Evolutionary conservation across 2,888 invertebrate genomes (phyloP).

Genomic region (Cheilosia pagana): DNA sequence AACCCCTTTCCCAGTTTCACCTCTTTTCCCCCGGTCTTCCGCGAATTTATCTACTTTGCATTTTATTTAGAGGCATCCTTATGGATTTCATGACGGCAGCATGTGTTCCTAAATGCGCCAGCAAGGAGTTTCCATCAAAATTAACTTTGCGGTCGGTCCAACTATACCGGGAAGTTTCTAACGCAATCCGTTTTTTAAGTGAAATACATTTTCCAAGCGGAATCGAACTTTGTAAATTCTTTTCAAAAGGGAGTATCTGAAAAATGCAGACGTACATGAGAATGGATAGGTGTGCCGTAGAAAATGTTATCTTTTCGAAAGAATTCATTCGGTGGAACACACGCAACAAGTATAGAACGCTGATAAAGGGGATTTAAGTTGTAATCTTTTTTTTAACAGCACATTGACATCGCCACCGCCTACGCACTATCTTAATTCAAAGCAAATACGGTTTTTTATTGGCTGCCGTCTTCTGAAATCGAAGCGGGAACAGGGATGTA

Average conservation of each 20-base stretch:
- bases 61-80: slow-evolving; percentile 41
- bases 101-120: slow-evolving; percentile 37
- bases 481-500: not conserved
- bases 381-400: slow-evolving; percentile 27
- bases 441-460: slow-evolving; percentile 7
- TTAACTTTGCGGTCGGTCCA: slow-evolving; percentile 11
- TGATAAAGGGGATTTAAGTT: slow-evolving; percentile 36
- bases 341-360: slow-evolving; percentile 24
- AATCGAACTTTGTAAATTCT: no score
- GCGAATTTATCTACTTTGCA: slow-evolving; percentile 40
- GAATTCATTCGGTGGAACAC: not conserved
- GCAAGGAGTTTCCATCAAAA: slow-evolving; percentile 37
- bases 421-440: slow-evolving; percentile 3
- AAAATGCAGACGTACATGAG: not conserved
- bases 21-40: slow-evolving; percentile 11
- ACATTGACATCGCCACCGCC: not conserved
- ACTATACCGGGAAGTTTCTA: not conserved
- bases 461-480: not conserved
- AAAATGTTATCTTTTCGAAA: slow-evolving; percentile 40
- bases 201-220: no score
- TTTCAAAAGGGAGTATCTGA: not conserved
- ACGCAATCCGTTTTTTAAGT: not conserved
- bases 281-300: not conserved
- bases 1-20: slow-evolving; percentile 26
- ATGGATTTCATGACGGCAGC: slow-evolving; percentile 20